phyloP scores from a whole-genome alignment of 2,797 vertebrate species.

The Chaetophractus vellerosus region DNA sequence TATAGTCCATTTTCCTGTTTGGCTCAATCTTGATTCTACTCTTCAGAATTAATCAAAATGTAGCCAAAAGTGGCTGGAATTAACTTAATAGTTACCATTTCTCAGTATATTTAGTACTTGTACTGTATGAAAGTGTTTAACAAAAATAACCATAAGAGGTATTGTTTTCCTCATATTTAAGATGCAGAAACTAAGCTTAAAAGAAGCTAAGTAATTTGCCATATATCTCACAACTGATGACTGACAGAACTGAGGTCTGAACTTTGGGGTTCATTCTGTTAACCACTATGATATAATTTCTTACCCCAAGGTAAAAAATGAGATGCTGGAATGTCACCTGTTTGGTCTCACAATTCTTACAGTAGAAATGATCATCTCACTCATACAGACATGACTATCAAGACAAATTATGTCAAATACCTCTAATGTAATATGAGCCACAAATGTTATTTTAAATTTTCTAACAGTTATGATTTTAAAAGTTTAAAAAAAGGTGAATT shows the following conservation, averaged over 20 bases:
- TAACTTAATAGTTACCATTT: neutral
- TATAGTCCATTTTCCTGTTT: neutral
- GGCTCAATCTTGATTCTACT: neutral
- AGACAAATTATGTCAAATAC: neutral
- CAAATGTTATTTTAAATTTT: constrained; percentile 3
- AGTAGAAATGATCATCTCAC: neutral
- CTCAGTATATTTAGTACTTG: neutral
- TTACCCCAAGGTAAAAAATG: neutral
- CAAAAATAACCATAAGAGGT: neutral
- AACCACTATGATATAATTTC: neutral
- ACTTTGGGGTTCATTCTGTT: neutral
- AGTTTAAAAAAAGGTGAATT: neutral
- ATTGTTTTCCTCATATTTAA: neutral
- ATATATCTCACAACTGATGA: neutral
- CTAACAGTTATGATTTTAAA: neutral
- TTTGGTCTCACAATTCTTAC: neutral
- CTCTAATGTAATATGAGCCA: neutral
- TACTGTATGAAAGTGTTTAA: neutral
- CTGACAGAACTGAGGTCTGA: neutral
- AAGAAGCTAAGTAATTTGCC: neutral
- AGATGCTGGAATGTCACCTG: neutral
- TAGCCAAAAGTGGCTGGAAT: neutral
- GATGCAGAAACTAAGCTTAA: neutral
- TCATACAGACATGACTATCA: neutral
- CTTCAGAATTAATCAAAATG: constrained; percentile 7